These are phyloP conservation scores for Eumerus sabulonum DNA, from an alignment of 2,888 invertebrate species.

Conservation along the genomic window DNA sequence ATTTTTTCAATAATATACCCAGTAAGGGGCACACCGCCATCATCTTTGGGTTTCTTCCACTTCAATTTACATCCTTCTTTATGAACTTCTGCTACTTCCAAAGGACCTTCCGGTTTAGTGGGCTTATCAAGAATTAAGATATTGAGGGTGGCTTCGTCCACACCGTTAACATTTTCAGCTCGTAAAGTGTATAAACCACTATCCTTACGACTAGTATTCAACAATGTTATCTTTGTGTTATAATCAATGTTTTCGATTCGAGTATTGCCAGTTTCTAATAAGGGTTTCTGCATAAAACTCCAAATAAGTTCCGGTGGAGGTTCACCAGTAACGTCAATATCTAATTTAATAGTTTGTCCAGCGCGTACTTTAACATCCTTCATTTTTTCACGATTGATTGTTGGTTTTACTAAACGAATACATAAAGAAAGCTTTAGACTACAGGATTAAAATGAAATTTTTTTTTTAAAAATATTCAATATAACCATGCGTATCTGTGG, in stretches of 20 bases:
- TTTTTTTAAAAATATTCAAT: no score
- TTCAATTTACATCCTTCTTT: slow-evolving; percentile 95
- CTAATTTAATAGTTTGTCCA: slow-evolving; percentile 92
- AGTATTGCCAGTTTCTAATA: slow-evolving; percentile 84
- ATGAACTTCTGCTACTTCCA: slow-evolving; percentile 93
- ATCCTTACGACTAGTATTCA: slow-evolving; percentile 89
- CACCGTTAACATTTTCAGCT: slow-evolving; percentile 95
- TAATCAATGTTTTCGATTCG: slow-evolving; percentile 95
- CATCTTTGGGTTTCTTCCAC: slow-evolving; percentile 97
- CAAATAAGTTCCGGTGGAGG: slow-evolving; percentile 95
- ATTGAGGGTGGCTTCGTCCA: slow-evolving; percentile 96
- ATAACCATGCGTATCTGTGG: not conserved
- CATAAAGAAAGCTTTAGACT: no score
- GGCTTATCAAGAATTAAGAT: slow-evolving; percentile 88
- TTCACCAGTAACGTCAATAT: slow-evolving; percentile 97
- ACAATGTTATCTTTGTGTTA: slow-evolving; percentile 90
- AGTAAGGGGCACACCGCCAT: slow-evolving; percentile 94
- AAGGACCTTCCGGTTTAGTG: slow-evolving; percentile 86
- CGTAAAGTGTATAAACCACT: slow-evolving; percentile 94
- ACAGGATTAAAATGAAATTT: slow-evolving; percentile 5
- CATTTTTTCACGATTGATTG: slow-evolving; percentile 96
- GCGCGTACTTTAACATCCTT: slow-evolving; percentile 92
- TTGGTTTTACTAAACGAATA: slow-evolving; percentile 94
- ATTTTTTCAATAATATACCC: slow-evolving; percentile 97
- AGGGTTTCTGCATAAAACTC: slow-evolving; percentile 81